Evolutionary conservation across 1,140 invertebrate genomes (phyloP).

Genomic region (Leptinotarsa undecemlineata): DNA sequence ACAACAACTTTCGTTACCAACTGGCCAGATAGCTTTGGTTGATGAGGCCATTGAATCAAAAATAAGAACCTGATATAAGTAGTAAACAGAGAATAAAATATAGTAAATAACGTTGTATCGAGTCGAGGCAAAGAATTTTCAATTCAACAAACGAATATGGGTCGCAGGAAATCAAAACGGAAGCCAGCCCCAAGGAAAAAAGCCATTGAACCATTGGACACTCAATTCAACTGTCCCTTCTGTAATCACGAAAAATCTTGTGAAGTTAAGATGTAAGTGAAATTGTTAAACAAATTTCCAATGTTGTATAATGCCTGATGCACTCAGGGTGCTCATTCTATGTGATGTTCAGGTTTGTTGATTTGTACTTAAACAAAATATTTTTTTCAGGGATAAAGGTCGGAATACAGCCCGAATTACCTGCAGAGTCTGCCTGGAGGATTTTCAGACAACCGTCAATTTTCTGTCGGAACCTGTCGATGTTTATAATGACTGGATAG

Average conservation of each 20-base stretch:
- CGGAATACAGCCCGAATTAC: conserved; percentile 90
- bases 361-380: background rate
- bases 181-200: conserved; percentile 95
- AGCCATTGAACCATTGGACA: conserved; percentile 90
- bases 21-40: too few relatives aligned
- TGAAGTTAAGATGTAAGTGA: conserved; percentile 97
- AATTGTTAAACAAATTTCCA: too few relatives aligned
- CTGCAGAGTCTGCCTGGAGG: conserved; percentile 93
- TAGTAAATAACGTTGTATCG: too few relatives aligned
- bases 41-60: too few relatives aligned
- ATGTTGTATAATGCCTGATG: too few relatives aligned
- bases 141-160: conserved; percentile 66
- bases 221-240: conserved; percentile 98
- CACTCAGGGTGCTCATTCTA: too few relatives aligned
- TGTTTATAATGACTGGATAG: conserved; percentile 99
- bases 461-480: conserved; percentile 96
- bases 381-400: conserved; percentile 83
- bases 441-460: conserved; percentile 96
- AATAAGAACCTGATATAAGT: too few relatives aligned
- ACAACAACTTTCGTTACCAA: too few relatives aligned
- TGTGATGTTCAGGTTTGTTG: background rate
- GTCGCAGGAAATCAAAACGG: conserved; percentile 93
- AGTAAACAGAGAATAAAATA: too few relatives aligned
- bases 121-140: too few relatives aligned
- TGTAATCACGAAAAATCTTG: conserved; percentile 99